Evolutionary conservation across 2,888 invertebrate species (phyloP).

Genomic region (Smittia aterrima): DNA sequence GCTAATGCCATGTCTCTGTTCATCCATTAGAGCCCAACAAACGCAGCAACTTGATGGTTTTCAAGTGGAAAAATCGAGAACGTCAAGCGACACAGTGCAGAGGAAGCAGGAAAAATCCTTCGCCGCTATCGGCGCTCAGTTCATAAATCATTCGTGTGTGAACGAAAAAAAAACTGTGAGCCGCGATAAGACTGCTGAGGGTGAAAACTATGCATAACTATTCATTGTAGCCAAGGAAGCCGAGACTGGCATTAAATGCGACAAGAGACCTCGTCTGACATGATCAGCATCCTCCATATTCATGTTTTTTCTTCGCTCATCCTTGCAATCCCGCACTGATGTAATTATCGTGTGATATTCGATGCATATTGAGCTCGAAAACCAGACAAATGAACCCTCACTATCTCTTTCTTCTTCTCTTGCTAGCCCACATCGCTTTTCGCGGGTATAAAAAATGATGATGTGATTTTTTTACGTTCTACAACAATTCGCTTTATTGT

Average conservation of each 20-base stretch:
- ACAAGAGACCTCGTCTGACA: background rate
- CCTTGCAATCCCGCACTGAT: background rate
- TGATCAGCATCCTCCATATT: background rate
- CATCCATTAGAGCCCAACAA: background rate
- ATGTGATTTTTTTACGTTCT: background rate
- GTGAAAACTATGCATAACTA: background rate
- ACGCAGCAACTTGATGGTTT: background rate
- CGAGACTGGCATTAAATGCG: background rate
- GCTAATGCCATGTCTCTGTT: background rate
- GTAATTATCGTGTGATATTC: slow-evolving; percentile 5
- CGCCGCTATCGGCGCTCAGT: background rate
- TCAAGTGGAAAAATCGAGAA: background rate
- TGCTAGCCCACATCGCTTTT: background rate
- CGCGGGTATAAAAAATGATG: background rate
- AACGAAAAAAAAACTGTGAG: background rate
- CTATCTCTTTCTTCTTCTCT: too few species aligned
- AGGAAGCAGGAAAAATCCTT: background rate
- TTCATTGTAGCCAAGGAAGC: background rate
- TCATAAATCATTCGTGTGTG: slow-evolving; percentile 2
- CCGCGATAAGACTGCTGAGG: background rate
- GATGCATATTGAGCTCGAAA: background rate
- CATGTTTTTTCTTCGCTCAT: background rate
- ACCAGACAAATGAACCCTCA: background rate
- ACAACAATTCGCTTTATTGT: background rate
- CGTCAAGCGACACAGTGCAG: background rate